Evolutionary conservation across 2,113 vertebrate genomes (phyloP).

Genomic region (Neopipo cinnamomea): DNA sequence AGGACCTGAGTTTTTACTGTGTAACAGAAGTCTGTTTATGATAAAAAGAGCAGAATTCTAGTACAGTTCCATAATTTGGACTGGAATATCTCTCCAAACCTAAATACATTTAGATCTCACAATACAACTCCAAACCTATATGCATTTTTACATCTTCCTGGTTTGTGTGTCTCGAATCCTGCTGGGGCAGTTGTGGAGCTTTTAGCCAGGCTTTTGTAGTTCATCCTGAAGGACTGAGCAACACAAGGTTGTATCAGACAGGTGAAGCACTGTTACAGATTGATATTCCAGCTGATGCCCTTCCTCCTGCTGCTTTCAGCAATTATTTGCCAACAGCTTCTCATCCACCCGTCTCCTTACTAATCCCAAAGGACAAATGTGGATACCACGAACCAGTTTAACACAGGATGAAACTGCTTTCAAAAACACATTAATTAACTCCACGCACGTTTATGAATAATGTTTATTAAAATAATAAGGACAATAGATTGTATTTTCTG

Average conservation of each 20-base stretch:
- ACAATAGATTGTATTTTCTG: not conserved
- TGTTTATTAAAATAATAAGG: not conserved
- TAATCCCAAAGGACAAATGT: not conserved
- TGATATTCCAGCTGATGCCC: not conserved
- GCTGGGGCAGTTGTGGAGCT: not conserved
- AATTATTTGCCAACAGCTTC: not conserved
- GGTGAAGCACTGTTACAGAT: not conserved
- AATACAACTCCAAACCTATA: not conserved
- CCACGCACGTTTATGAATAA: not conserved
- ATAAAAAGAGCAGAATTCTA: not conserved
- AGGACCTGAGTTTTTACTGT: not conserved
- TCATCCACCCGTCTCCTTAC: not conserved
- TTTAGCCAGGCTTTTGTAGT: not conserved
- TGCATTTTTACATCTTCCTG: not conserved
- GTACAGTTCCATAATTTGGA: not conserved
- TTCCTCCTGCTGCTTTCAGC: not conserved
- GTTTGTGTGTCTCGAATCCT: not conserved
- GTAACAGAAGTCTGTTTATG: not conserved
- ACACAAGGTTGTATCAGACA: not conserved
- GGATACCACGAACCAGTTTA: not conserved
- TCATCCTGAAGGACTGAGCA: not conserved
- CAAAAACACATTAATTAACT: not conserved
- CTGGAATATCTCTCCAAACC: not conserved
- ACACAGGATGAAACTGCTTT: not conserved
- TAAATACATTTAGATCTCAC: not conserved